Percentiles rank a stretch among this genome's conserved stretches.
Evolutionary conservation across 2,113 vertebrate species (phyloP).

Genomic region (Hipposideros armiger): DNA sequence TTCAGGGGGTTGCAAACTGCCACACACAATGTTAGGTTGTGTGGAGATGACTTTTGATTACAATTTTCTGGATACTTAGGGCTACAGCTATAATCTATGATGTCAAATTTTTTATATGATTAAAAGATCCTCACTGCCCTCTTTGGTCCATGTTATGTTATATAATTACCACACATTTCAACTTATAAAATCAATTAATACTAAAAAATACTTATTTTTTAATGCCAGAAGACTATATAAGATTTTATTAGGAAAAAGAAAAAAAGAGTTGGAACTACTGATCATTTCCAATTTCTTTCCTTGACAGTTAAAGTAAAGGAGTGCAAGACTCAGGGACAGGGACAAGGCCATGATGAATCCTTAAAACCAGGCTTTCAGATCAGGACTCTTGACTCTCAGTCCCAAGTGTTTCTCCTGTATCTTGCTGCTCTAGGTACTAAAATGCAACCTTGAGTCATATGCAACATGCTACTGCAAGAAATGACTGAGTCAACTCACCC

Average conservation of each 20-base stretch:
- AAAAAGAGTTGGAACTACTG: background rate
- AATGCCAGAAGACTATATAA: background rate
- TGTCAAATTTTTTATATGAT: background rate
- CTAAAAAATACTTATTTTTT: background rate
- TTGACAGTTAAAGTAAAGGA: conserved; percentile 20
- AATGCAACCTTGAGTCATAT: background rate
- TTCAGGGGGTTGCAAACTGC: background rate
- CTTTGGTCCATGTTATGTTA: background rate
- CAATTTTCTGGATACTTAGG: background rate
- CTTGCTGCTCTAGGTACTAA: background rate
- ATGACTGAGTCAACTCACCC: background rate
- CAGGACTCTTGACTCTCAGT: background rate
- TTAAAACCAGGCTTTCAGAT: background rate
- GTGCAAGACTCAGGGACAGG: background rate
- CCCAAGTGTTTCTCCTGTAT: background rate
- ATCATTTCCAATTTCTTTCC: background rate
- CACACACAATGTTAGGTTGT: background rate
- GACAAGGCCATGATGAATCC: background rate
- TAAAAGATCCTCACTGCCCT: background rate
- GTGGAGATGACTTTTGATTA: background rate
- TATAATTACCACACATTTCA: background rate
- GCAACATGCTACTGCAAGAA: background rate
- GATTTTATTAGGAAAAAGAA: background rate
- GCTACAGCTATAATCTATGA: background rate
- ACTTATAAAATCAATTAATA: background rate